A percentile compares a stretch with the other conserved stretches of the same genome.
Evolutionary conservation across 2,113 vertebrate species (phyloP).

Genomic region (Corythoichthys intestinalis): DNA sequence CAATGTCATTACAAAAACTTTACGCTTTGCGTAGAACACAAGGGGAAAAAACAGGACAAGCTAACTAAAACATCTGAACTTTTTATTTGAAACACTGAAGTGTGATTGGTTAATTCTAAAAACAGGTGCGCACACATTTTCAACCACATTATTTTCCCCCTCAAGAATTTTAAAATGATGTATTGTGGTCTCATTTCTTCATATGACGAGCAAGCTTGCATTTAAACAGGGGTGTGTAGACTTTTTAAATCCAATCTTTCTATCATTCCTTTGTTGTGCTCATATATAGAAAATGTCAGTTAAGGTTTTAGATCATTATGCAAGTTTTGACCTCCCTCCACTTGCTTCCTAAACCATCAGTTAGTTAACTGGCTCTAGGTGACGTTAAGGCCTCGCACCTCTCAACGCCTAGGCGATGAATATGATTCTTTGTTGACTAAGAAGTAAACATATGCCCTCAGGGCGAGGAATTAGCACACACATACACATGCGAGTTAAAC

Average conservation of each 20-base stretch:
- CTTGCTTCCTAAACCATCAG: conserved; percentile 77
- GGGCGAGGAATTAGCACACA: conserved; percentile 77
- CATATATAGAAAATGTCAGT: conserved; percentile 75
- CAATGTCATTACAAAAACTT: too few relatives aligned
- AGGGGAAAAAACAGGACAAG: too few relatives aligned
- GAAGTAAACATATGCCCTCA: conserved; percentile 81
- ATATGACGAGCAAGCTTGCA: too few relatives aligned
- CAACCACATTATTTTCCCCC: too few relatives aligned
- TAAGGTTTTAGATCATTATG: conserved; percentile 75
- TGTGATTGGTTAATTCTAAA: background rate
- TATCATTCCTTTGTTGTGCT: conserved; percentile 20
- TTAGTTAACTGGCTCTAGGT: conserved; percentile 85
- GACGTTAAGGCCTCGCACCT: conserved; percentile 77
- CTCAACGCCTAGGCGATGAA: conserved; percentile 82
- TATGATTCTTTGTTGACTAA: conserved; percentile 84
- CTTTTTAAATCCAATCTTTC: background rate
- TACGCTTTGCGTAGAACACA: too few relatives aligned
- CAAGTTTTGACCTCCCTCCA: conserved; percentile 56
- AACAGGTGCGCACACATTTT: background rate
- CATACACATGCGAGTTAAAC: conserved; percentile 9
- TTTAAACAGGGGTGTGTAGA: background rate
- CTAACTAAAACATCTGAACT: too few relatives aligned
- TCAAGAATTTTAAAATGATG: too few relatives aligned
- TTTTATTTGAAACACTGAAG: too few relatives aligned
- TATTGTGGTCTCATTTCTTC: too few relatives aligned